Base-by-base conservation (phyloP, 2,888 invertebrate genomes). In the Agrotis exclamationis region DNA sequence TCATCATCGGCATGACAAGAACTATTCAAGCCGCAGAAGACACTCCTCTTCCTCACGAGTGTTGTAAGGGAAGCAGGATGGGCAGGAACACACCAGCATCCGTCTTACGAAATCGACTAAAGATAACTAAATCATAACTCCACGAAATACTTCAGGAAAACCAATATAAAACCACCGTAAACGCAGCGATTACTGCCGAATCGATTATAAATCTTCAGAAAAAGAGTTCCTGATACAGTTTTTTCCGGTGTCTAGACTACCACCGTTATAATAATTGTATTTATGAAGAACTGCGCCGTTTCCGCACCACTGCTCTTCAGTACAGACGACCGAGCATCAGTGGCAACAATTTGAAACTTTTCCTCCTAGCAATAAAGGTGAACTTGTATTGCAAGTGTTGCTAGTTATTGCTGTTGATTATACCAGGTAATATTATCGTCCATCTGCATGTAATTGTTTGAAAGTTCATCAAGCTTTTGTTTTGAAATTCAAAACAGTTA, bases 251-350 rank as follows among this genome's bases (percentile, higher is more conserved):
- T 83, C 83, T 83, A 83, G 81, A 74, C 78, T 1, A 5, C 33
- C 20, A 33, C 83, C 70, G 78, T 76, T 83, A 83, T 72, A 65
- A 56, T 81, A 39, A 79, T 79, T 51, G 57, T 83, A 69, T 75
- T 78, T 74, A 72, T 73, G 67, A 58, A 70, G 70, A 74, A 56
- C 20, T 33, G 4, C 66, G 50, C 50, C 6, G 67, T 75, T 69
- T 67, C 70, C 70, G 79, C 82, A 51, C 51, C 72, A 82, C 54
- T 47, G 82, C 67, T 56, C 70, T 18, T 28, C 50, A 63, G 20
- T 16, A 56, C 56, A 33, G 22, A 4, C 24, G 18, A 33, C 13
- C 11, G 18, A 18, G 33, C 5, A 6, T 20, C n/a, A 28, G 54
- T 11, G 18, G 18, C 11, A n/a, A 39, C 9, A 11, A 39, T 39